These are phyloP conservation scores for Cyrtorhinus lividipennis DNA, from an alignment of 1,140 invertebrate species.

Conservation along the genomic window DNA sequence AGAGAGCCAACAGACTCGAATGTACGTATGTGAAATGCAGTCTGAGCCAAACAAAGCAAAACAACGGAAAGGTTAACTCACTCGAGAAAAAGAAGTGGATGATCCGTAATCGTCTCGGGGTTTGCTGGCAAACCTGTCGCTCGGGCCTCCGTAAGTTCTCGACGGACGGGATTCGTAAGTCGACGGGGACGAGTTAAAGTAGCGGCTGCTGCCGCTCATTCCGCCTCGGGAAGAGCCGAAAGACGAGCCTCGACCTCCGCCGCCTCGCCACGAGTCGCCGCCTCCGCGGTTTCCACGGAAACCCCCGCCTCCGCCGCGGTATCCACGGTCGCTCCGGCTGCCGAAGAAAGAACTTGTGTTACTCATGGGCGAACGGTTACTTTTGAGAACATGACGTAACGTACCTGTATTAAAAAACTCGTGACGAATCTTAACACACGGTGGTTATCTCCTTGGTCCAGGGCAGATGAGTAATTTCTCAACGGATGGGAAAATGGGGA, in stretches of 20 bases:
- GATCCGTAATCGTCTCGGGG: neutral
- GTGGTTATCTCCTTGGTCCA: too few species aligned
- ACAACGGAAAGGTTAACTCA: neutral
- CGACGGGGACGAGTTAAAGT: conserved; percentile 5
- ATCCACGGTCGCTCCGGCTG: conserved; percentile 4
- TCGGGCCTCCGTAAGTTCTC: neutral
- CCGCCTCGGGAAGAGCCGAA: neutral
- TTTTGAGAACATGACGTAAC: too few species aligned
- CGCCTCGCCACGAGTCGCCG: neutral
- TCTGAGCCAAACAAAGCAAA: too few species aligned
- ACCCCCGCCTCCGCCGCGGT: conserved; percentile 4
- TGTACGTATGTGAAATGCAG: too few species aligned
- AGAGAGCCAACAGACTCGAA: neutral
- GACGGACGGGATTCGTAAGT: conserved; percentile 1
- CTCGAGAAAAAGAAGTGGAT: neutral
- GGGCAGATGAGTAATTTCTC: too few species aligned
- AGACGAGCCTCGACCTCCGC: neutral
- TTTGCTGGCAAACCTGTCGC: neutral
- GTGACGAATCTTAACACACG: too few species aligned
- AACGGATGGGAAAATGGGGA: too few species aligned
- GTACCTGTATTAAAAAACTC: too few species aligned
- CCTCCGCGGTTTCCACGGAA: neutral
- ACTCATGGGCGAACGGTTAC: neutral
- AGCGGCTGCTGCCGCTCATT: conserved; percentile 7
- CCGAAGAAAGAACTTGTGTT: neutral